Conservation (phyloP, 2,888 invertebrate species). For the Zygothrica quintamaculata region DNA sequence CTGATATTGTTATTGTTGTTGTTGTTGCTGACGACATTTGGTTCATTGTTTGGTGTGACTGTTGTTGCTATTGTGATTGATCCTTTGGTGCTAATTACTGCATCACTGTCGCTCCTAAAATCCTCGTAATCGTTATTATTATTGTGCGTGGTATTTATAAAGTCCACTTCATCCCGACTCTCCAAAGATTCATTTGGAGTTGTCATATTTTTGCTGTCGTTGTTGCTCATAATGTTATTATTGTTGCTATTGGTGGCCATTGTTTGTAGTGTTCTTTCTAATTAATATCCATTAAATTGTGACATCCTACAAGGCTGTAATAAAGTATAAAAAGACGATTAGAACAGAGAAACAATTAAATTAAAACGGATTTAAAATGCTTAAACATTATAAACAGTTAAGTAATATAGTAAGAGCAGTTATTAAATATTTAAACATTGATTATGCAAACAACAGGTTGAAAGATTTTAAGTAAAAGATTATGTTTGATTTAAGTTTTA, state of each 20-base stretch:
- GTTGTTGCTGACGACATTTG: conserved; percentile 56
- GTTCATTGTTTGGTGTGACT: conserved; percentile 63
- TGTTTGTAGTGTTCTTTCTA: conserved; percentile 23
- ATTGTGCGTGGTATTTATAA: conserved; percentile 64
- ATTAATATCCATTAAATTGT: conserved; percentile 52
- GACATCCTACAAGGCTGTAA: conserved; percentile 62
- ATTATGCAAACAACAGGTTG: no score
- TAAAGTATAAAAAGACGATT: conserved; percentile 6
- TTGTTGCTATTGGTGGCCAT: conserved; percentile 53
- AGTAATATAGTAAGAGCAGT: no score
- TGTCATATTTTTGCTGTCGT: conserved; percentile 15
- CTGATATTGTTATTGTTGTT: conserved; percentile 43
- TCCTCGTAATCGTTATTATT: conserved; percentile 73
- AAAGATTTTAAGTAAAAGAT: no score
- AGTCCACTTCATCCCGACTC: conserved; percentile 82
- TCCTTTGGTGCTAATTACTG: conserved; percentile 58
- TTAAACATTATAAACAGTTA: neutral
- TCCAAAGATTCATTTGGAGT: conserved; percentile 22
- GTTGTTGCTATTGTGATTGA: conserved; percentile 38
- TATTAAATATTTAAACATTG: no score
- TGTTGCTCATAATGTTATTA: conserved; percentile 28
- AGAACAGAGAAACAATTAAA: neutral
- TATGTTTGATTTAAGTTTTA: no score
- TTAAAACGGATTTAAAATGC: no score
- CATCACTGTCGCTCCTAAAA: conserved; percentile 57